These are phyloP conservation scores for Lipophrys pholis DNA, from an alignment of 2,113 vertebrate species.

Conservation along the genomic window DNA sequence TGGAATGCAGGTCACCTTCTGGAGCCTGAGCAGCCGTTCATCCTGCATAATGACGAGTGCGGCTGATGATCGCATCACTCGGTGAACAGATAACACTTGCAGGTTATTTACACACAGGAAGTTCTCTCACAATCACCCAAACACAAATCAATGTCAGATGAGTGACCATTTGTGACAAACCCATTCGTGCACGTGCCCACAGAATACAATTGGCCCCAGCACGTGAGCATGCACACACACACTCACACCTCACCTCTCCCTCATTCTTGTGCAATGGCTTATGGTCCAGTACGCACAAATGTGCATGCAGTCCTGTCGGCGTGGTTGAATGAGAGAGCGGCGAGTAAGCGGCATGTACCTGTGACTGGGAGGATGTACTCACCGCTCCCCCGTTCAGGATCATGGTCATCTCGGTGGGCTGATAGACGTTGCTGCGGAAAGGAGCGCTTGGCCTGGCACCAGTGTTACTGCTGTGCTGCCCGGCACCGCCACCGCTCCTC, in stretches of 20 bases:
- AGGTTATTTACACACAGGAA: constrained; percentile 39
- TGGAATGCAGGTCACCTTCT: too few species aligned
- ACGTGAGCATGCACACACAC: constrained; percentile 39
- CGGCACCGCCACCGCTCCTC: constrained; percentile 78
- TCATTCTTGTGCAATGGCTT: constrained; percentile 63
- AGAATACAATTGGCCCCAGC: constrained; percentile 17
- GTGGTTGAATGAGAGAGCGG: constrained; percentile 57
- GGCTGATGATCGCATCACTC: constrained; percentile 51
- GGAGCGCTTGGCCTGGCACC: constrained; percentile 91
- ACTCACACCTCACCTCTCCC: constrained; percentile 68
- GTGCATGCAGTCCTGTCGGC: constrained; percentile 72
- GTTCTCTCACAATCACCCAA: constrained; percentile 17
- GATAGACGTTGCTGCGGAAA: constrained; percentile 98
- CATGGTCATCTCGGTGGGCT: constrained; percentile 99
- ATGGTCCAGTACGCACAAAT: constrained; percentile 60
- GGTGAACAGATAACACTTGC: constrained; percentile 30
- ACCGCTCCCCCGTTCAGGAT: constrained; percentile 98
- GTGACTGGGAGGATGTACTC: constrained; percentile 85
- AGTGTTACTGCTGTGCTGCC: constrained; percentile 90
- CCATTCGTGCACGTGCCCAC: constrained; percentile 47
- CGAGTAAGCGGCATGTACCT: constrained; percentile 73
- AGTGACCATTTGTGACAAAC: constrained; percentile 45
- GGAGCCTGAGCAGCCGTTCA: constrained; percentile 57
- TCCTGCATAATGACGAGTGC: constrained; percentile 38
- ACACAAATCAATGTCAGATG: constrained; percentile 48